A percentile compares a stretch with the other conserved stretches of the same genome.
phyloP scores from a whole-genome alignment of 2,888 invertebrate genomes.

The Scaptomyza parva region DNA sequence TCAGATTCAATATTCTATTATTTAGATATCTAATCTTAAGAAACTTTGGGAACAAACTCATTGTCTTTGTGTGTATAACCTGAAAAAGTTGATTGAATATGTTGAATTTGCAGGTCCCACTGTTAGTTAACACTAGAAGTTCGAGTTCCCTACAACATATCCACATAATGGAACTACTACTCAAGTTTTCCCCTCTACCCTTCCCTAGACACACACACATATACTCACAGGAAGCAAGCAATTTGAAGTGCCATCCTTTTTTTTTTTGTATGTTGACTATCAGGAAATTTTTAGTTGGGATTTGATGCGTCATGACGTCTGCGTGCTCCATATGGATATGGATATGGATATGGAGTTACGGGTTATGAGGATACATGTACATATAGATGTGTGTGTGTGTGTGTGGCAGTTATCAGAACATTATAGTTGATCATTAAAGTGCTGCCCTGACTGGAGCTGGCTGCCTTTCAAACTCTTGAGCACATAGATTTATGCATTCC shows the following conservation, averaged over 20 bases:
- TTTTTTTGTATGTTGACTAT: not conserved
- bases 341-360: slow-evolving; percentile 11
- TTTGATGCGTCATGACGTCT: slow-evolving; percentile 58
- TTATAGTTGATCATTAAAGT: slow-evolving; percentile 73
- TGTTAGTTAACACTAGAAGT: too few species aligned
- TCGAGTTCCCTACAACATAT: not conserved
- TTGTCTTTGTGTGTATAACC: not conserved
- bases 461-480: slow-evolving; percentile 45
- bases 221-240: slow-evolving; percentile 8
- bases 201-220: not conserved
- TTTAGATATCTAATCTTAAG: too few species aligned
- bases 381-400: slow-evolving; percentile 1
- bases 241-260: slow-evolving; percentile 51
- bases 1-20: not conserved
- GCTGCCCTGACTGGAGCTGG: slow-evolving; percentile 48
- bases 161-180: slow-evolving; percentile 1
- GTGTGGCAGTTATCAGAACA: slow-evolving; percentile 63
- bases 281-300: slow-evolving; percentile 11
- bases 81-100: too few species aligned
- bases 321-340: slow-evolving; percentile 45
- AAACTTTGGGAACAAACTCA: not conserved
- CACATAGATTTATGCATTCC: slow-evolving; percentile 58
- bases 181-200: not conserved
- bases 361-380: not conserved
- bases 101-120: not conserved